phyloP scores from a whole-genome alignment of 2,888 invertebrate species.

The Pollenia angustigena region DNA sequence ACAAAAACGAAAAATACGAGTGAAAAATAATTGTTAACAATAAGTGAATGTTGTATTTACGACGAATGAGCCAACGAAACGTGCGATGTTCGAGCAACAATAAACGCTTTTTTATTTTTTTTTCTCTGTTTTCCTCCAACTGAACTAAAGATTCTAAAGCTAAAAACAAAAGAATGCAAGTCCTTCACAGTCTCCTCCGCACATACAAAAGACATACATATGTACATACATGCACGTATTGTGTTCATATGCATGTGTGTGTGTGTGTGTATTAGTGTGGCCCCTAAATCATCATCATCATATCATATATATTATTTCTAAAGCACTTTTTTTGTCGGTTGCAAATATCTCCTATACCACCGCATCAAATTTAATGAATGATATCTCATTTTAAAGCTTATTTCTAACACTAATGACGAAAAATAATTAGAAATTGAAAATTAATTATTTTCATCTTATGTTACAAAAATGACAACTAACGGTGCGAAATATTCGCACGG shows the following conservation, averaged over 20 bases:
- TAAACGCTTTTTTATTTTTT: neutral
- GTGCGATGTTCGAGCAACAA: neutral
- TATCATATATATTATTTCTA: too few species aligned
- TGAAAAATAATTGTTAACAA: constrained; percentile 7
- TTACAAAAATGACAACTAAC: too few species aligned
- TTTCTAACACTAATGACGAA: too few species aligned
- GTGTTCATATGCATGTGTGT: neutral
- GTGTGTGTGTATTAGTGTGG: neutral
- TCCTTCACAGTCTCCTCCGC: neutral
- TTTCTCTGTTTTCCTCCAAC: neutral
- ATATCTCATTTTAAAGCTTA: too few species aligned
- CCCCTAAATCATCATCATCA: too few species aligned
- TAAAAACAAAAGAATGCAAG: constrained; percentile 8
- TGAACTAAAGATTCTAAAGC: neutral
- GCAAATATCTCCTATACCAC: too few species aligned
- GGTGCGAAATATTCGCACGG: too few species aligned
- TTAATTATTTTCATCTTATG: too few species aligned
- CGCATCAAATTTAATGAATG: too few species aligned
- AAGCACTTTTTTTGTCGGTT: too few species aligned
- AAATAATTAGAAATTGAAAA: too few species aligned
- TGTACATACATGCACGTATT: neutral
- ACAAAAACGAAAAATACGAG: constrained; percentile 10
- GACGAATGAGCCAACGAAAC: constrained; percentile 1
- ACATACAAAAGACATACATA: neutral
- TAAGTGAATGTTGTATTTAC: neutral